These are phyloP conservation scores for Enchytraeus crypticus DNA, from an alignment of 2,888 invertebrate genomes.

Conservation along the genomic window DNA sequence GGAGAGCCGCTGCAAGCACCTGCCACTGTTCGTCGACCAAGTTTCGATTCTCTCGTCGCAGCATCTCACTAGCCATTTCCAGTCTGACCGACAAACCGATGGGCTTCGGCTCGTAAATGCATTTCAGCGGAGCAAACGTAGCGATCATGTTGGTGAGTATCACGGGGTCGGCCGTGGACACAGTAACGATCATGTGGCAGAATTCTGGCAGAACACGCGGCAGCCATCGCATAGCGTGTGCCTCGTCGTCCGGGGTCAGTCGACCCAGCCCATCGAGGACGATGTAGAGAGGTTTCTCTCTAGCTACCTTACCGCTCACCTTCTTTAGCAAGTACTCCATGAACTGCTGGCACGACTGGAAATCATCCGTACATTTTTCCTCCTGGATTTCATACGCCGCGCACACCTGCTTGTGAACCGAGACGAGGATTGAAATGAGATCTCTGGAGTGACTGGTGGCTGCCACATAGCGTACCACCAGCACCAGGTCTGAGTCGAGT, in stretches of 20 bases:
- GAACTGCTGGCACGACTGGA: not conserved
- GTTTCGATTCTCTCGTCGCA: not conserved
- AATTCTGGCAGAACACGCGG: conserved; percentile 13
- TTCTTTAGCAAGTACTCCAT: not conserved
- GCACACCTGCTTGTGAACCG: conserved; percentile 17
- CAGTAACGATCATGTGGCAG: conserved; percentile 17
- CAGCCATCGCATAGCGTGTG: conserved; percentile 16
- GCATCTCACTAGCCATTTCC: too few species aligned
- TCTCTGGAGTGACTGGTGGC: conserved; percentile 4
- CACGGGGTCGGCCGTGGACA: not conserved
- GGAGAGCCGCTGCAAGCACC: not conserved
- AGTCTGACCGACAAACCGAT: not conserved
- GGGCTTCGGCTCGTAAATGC: not conserved
- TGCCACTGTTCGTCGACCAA: not conserved
- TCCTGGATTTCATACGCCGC: conserved; percentile 11
- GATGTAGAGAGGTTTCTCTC: conserved; percentile 15
- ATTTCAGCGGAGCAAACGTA: not conserved
- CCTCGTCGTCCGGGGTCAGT: conserved; percentile 20
- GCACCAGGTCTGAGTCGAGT: conserved; percentile 1
- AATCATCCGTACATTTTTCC: conserved; percentile 4
- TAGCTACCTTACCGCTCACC: conserved; percentile 10
- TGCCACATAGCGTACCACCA: conserved; percentile 16
- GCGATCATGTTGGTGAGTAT: not conserved
- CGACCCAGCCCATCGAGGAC: conserved; percentile 22
- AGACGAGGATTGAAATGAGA: conserved; percentile 10